These are phyloP conservation scores for Bos indicus DNA, from an alignment of 2,113 vertebrate species.

Conservation along the genomic window DNA sequence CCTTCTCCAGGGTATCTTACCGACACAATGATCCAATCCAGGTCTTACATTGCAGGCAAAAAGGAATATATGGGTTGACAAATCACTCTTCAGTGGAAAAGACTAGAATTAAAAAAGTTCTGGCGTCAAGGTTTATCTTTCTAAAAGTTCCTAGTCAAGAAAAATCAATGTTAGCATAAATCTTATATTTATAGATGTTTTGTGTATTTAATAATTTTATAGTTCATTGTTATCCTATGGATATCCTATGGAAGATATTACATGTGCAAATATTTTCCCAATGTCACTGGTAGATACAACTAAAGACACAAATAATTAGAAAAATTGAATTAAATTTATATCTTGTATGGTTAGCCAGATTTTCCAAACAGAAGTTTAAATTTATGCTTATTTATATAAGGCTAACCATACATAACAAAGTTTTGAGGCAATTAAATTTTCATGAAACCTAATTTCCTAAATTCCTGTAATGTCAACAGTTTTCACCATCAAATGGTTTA, in stretches of 20 bases:
- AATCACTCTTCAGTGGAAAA: neutral
- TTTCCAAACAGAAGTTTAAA: neutral
- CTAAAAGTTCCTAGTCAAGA: neutral
- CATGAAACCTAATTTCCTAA: neutral
- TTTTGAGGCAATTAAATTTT: neutral
- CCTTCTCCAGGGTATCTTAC: neutral
- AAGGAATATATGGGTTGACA: neutral
- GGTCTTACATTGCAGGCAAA: neutral
- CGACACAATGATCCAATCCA: rapidly evolving
- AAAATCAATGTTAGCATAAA: neutral
- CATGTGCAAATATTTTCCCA: neutral
- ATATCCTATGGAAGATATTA: neutral
- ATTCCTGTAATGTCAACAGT: neutral
- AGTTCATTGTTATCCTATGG: neutral
- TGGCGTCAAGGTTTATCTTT: neutral
- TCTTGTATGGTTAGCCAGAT: neutral
- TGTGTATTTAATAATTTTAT: neutral
- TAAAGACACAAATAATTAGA: neutral
- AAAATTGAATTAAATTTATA: neutral
- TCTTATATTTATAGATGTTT: neutral
- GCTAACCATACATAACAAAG: neutral
- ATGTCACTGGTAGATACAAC: neutral
- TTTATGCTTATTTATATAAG: neutral
- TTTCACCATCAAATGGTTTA: neutral
- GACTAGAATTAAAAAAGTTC: neutral